Base-by-base conservation (phyloP, 1,140 invertebrate genomes). In the Ceratoteleas bidentatus region DNA sequence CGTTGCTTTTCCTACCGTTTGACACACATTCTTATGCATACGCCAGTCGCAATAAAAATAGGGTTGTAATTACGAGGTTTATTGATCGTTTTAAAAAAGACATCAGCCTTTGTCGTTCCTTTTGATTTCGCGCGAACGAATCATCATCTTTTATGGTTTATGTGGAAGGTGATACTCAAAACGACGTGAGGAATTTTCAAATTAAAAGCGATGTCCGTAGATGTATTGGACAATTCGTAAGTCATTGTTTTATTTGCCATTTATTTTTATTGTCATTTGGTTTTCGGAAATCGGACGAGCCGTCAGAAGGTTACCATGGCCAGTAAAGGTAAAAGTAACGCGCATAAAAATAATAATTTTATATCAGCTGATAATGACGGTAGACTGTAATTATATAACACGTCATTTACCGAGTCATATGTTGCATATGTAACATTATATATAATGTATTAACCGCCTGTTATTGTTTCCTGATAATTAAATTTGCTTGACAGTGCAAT, bases 1-100 rank as follows among this genome's bases (percentile, higher is more conserved):
- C 75, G 69, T 74, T 83, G 81, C 81, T 83, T 83, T 83, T 83
- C 81, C 81, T 83, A 83, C 81, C 65, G 81, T 83, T 74, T 78
- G 80, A 83, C 80, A 83, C 53, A 78, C 74, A 83, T 83, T 83
- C 58, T 83, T 83, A 83, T 78, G 69, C 74, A 74, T 65, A 65
- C 45, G 64, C 56, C 57, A 40, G 36, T 38, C 43, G 79, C 56
- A 76, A 82, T 82, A 76, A 82, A 81, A 82, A 54, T 68, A 50
- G 57, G 47, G 45, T 82, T 77, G 73, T 82, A 82, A 82, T 82
- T 82, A 77, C 80, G n/a, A 77, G n/a, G 13, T 82, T 82, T 82
- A 77, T 82, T 82, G 80, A 77, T 82, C 73, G 50, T 69, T 69
- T 73, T 56, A 69, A 77, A 77, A 82, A 77, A 77, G 61, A 73